Percentiles rank a stretch among this genome's conserved stretches.
These are phyloP conservation scores for Pocota personata DNA, from an alignment of 2,888 invertebrate species.

Conservation along the genomic window DNA sequence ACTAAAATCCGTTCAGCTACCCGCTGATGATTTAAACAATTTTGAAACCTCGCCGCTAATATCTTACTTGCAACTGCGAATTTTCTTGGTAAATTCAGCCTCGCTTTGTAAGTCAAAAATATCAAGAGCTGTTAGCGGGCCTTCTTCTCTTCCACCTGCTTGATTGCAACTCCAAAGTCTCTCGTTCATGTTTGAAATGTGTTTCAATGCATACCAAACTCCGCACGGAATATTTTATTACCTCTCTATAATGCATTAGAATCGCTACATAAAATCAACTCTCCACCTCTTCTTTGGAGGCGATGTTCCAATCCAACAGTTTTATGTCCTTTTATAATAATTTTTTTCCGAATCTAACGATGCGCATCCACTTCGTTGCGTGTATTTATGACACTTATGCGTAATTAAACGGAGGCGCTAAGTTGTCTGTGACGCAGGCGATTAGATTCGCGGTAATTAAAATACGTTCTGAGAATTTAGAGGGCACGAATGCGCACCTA, in stretches of 20 bases:
- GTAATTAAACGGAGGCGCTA: slow-evolving; percentile 64
- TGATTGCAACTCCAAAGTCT: too few relatives aligned
- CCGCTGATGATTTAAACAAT: too few relatives aligned
- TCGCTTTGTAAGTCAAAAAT: too few relatives aligned
- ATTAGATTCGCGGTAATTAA: slow-evolving; percentile 62
- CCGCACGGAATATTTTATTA: not conserved
- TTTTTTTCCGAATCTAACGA: slow-evolving; percentile 30
- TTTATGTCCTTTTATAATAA: slow-evolving; percentile 31
- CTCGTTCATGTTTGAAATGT: slow-evolving; percentile 27
- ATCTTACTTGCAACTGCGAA: too few relatives aligned
- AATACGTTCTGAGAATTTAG: slow-evolving; percentile 43
- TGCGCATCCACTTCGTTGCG: slow-evolving; percentile 51
- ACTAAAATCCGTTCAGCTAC: too few relatives aligned
- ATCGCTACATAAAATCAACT: not conserved
- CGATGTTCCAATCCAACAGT: slow-evolving; percentile 3
- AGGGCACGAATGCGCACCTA: not conserved
- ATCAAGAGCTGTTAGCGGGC: too few relatives aligned
- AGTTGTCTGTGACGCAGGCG: slow-evolving; percentile 64
- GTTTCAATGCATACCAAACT: not conserved
- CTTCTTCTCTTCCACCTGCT: too few relatives aligned
- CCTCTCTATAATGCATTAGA: not conserved
- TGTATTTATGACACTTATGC: slow-evolving; percentile 64
- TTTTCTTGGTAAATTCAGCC: too few relatives aligned
- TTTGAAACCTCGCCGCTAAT: too few relatives aligned
- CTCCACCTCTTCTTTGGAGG: not conserved